Conservation (phyloP, 2,888 invertebrate species). For the Onchidella celtica region DNA sequence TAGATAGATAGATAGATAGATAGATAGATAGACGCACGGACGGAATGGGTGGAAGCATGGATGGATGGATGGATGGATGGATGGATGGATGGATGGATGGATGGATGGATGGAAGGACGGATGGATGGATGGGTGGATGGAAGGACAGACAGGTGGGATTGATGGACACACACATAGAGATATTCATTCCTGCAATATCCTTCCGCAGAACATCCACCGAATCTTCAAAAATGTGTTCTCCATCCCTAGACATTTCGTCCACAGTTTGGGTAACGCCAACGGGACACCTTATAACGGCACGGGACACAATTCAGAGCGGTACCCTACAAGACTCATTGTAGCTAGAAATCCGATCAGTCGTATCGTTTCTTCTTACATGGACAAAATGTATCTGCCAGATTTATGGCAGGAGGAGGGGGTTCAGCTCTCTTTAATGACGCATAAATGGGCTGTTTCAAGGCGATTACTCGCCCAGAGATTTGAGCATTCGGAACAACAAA, state of each 20-base stretch:
- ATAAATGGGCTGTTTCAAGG: not conserved
- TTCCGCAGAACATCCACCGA: not conserved
- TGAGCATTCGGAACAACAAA: not conserved
- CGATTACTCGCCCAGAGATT: not conserved
- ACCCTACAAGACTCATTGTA: slow-evolving; percentile 52
- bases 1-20: not conserved
- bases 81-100: not conserved
- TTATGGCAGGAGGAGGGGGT: slow-evolving; percentile 60
- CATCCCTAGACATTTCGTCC: not conserved
- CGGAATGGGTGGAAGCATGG: not conserved
- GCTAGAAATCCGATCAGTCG: slow-evolving; percentile 62
- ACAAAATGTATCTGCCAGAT: slow-evolving; percentile 64
- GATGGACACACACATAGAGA: too few species aligned
- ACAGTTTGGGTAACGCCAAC: not conserved
- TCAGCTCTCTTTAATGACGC: slow-evolving; percentile 28
- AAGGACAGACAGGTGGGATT: not conserved
- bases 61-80: not conserved
- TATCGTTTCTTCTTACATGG: slow-evolving; percentile 64
- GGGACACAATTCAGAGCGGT: not conserved
- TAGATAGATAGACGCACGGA: not conserved
- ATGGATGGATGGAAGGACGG: not conserved
- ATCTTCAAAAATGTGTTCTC: not conserved
- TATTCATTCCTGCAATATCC: not conserved
- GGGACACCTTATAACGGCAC: not conserved
- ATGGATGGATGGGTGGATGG: not conserved